Base-by-base conservation (phyloP, 1,140 invertebrate species). In the Ceratosolen fusciceps region DNA sequence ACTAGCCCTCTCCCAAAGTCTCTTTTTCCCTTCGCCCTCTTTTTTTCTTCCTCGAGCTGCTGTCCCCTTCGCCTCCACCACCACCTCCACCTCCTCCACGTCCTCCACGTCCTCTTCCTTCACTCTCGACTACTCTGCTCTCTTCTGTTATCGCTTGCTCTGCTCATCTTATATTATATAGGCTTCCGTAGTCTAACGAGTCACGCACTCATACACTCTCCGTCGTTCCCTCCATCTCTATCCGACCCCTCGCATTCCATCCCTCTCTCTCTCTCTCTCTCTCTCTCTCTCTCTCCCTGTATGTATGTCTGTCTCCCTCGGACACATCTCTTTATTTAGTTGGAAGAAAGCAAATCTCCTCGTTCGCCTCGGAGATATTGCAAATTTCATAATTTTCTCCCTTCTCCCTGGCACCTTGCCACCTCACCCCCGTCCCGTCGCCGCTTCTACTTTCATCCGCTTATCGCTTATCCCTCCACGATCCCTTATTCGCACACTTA, bases 1-100 rank as follows among this genome's bases (percentile, higher is more conserved):
- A 56, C 39, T 60, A 68, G 43, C 56, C 62, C 43, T 37, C 31
- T 54, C 14, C 26, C 37, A 16, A 16, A 39, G 37, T 16, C 56
- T 24, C 31, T 54, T 74, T 34, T 31, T 26, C 21, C 52, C 60
- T 77, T 49, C 47, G 34, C 26, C 3, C 68, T 24, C 26, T 74
- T 68, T 74, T 39, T 62, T n/a, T 16, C 71, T 19, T 29, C 37
- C 26, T 56, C 19, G 16, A 39, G 54, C 58, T 74, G 54, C 52
- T 73, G 67, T 76, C 67, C 74, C 56, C 24, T 21, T 52, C 62
- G 8, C 26, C n/a, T n/a, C n/a, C n/a, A n/a, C n/a, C n/a, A n/a
- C n/a, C n/a, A n/a, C n/a, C n/a, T n/a, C n/a, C n/a, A n/a, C n/a
- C n/a, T n/a, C n/a, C n/a, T n/a, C n/a, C n/a, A n/a, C n/a, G n/a